Conservation (phyloP, 2,797 vertebrate species). For the Pipistrellus pygmaeus region DNA sequence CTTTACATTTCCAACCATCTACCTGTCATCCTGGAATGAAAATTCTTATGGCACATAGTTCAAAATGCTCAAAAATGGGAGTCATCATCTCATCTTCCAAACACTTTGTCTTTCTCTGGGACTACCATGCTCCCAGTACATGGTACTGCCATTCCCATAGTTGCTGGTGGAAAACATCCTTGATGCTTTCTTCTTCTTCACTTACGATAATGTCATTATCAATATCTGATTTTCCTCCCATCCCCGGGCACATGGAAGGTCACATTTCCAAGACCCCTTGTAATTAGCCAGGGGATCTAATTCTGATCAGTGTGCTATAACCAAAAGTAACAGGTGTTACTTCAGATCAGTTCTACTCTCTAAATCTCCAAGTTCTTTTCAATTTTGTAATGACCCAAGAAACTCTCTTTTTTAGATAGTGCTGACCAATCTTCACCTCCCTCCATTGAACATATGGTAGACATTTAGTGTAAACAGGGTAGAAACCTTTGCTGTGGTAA, state of each 20-base stretch:
- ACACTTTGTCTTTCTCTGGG: background rate
- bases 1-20: constrained; percentile 13
- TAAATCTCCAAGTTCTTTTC: background rate
- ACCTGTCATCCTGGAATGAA: background rate
- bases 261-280: background rate
- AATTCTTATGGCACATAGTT: background rate
- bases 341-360: background rate
- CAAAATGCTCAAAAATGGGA: background rate
- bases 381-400: background rate
- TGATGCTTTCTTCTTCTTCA: background rate
- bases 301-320: background rate
- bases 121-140: background rate
- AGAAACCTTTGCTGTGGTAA: background rate
- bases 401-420: background rate
- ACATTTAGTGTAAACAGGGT: background rate
- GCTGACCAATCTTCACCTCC: background rate
- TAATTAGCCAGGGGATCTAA: background rate
- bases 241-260: background rate
- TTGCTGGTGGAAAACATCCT: background rate
- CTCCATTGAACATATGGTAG: background rate
- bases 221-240: background rate
- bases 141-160: background rate
- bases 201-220: background rate
- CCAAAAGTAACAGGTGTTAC: background rate
- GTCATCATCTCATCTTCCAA: background rate